Evolutionary conservation across 1,140 invertebrate genomes (phyloP).

Genomic region (Drosophila pachea): DNA sequence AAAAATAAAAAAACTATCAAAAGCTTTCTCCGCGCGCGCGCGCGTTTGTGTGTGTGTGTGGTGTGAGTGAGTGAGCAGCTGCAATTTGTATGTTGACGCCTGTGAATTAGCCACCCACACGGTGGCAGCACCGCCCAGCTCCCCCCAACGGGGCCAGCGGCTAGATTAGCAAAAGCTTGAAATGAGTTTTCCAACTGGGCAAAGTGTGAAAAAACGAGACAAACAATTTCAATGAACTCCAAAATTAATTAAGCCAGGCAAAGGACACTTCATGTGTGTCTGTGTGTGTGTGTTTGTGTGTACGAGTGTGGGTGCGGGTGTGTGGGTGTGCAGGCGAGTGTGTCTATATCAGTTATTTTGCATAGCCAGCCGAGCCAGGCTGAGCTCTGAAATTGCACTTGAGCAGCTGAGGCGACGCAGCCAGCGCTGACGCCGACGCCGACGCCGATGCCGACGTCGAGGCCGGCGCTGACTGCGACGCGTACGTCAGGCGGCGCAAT

Average conservation of each 20-base stretch:
- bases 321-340: constrained; percentile 19
- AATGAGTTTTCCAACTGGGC: constrained; percentile 27
- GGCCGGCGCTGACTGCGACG: constrained; percentile 12
- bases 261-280: constrained; percentile 20
- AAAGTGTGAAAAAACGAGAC: constrained; percentile 14
- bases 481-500: constrained; percentile 31
- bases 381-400: constrained; percentile 58
- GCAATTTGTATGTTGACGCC: constrained; percentile 71
- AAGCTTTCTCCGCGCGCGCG: constrained; percentile 21
- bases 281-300: constrained; percentile 10
- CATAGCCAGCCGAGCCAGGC: constrained; percentile 36
- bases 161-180: constrained; percentile 23
- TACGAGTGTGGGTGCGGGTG: neutral
- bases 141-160: constrained; percentile 40
- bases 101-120: constrained; percentile 63
- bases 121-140: no score
- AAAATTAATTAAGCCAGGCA: constrained; percentile 71
- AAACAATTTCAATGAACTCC: constrained; percentile 73
- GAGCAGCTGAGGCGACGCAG: constrained; percentile 55
- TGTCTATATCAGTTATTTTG: constrained; percentile 41
- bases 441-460: constrained; percentile 19
- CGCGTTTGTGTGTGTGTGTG: constrained; percentile 17
- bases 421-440: constrained; percentile 19
- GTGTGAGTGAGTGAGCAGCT: constrained; percentile 46
- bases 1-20: constrained; percentile 12